Evolutionary conservation across 2,888 invertebrate species (phyloP), one percentile per base, ranked within the genome.

Genomic region (Andrena camellia): DNA sequence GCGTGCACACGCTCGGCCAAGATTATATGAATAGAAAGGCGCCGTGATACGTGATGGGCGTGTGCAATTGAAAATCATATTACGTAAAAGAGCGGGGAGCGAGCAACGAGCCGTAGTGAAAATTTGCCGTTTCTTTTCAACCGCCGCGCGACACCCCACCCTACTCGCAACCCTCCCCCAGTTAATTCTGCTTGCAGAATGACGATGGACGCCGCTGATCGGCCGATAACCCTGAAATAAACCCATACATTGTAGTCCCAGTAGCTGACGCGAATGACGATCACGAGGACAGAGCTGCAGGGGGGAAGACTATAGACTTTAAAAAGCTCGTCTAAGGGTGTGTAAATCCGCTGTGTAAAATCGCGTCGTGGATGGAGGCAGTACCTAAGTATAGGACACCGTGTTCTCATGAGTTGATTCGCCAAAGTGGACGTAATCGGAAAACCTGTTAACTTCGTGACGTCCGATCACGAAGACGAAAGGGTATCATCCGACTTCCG

Each of bases 11-110:
- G 75, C 72, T 57, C 82, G 79, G 77, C 85, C 85, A 87, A 86
- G 91, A 90, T 91, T 90, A 90, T 90, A 90, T 88, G 92, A 91
- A 91, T 92, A 92, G 92, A 92, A 92, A 92, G 92, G 91, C 91
- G 88, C 86, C 86, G 85, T 81, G 87, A 88, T 92, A 92, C 90
- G 92, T 91, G 92, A 92, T 91, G 90, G 91, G 92, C 88, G 90
- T 92, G 84, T 90, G 89, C 91, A 90, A 92, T 92, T 90, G 90
- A 90, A 91, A 91, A 90, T 90, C 84, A 83, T 90, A 92, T 92
- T 92, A 90, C 89, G 91, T 89, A 91, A 90, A 90, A 82, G 84
- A 85, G 80, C 82, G 78, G 81, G 67, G 81, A 76, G 48, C 13
- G 35, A 59, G 60, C 88, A 67, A 78, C 85, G 84, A 81, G 81